Percentiles rank a stretch among this genome's conserved stretches.
Conservation (phyloP, 2,797 vertebrate genomes). For the Toxotes lorentzi region DNA sequence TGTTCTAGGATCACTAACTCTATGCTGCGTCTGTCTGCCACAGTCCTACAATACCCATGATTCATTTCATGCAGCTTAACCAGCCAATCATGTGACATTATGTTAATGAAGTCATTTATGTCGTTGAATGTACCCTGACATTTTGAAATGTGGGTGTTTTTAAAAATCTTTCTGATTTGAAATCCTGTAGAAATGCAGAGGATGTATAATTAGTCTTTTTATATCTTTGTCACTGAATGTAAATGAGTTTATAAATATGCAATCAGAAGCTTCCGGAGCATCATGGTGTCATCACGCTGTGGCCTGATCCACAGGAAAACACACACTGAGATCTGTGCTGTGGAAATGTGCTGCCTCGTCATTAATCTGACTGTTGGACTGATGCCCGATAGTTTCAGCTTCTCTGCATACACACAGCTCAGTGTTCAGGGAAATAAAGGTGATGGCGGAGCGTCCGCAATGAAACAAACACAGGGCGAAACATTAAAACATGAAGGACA, state of each 20-base stretch:
- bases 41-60: constrained; percentile 32
- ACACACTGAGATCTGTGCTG: too few species aligned
- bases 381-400: too few species aligned
- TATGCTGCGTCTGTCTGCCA: neutral
- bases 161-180: neutral
- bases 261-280: neutral
- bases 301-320: too few species aligned
- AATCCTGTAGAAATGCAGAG: constrained; percentile 26
- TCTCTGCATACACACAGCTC: too few species aligned
- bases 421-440: too few species aligned
- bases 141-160: constrained; percentile 4
- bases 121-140: neutral
- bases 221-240: constrained; percentile 50
- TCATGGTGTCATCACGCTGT: neutral
- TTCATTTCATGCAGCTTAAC: constrained; percentile 39
- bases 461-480: too few species aligned
- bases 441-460: too few species aligned
- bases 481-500: too few species aligned
- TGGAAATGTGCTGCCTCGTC: too few species aligned
- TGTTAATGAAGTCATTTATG: constrained; percentile 38
- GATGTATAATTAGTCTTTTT: constrained; percentile 52
- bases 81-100: constrained; percentile 43
- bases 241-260: constrained; percentile 24
- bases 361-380: too few species aligned
- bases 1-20: neutral